These are phyloP conservation scores for Conchocele bisecta DNA, from an alignment of 2,888 invertebrate genomes.

Conservation along the genomic window DNA sequence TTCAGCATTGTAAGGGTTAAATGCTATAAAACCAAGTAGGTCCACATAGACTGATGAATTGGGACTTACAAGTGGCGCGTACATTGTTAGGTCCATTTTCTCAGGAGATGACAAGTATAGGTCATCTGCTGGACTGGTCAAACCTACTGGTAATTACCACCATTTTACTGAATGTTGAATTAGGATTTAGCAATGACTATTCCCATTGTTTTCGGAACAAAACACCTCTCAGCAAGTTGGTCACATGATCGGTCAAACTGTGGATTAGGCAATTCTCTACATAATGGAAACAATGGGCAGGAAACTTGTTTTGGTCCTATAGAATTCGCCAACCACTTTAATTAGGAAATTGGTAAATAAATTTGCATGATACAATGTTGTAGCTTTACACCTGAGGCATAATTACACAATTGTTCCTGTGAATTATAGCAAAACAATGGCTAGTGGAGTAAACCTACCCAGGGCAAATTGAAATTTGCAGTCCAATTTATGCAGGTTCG, in stretches of 20 bases:
- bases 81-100: too few relatives aligned
- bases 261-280: slow-evolving; percentile 37
- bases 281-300: slow-evolving; percentile 49
- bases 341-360: slow-evolving; percentile 60
- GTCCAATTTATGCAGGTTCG: too few relatives aligned
- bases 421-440: slow-evolving; percentile 52
- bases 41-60: too few relatives aligned
- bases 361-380: slow-evolving; percentile 48
- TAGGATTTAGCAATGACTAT: slow-evolving; percentile 42
- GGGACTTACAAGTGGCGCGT: too few relatives aligned
- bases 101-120: too few relatives aligned
- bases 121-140: neutral
- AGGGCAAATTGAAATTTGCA: slow-evolving; percentile 22
- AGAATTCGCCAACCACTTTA: slow-evolving; percentile 51
- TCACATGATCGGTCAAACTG: slow-evolving; percentile 9
- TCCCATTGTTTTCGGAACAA: slow-evolving; percentile 40
- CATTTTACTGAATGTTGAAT: slow-evolving; percentile 35
- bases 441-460: slow-evolving; percentile 19
- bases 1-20: too few relatives aligned
- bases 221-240: slow-evolving; percentile 19
- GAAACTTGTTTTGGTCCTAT: slow-evolving; percentile 39
- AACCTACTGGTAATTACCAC: slow-evolving; percentile 36
- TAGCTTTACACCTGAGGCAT: slow-evolving; percentile 30
- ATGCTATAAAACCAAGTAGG: too few relatives aligned
- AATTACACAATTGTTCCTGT: slow-evolving; percentile 35